Conservation (phyloP, 2,797 vertebrate species). For the Argentina silus region DNA sequence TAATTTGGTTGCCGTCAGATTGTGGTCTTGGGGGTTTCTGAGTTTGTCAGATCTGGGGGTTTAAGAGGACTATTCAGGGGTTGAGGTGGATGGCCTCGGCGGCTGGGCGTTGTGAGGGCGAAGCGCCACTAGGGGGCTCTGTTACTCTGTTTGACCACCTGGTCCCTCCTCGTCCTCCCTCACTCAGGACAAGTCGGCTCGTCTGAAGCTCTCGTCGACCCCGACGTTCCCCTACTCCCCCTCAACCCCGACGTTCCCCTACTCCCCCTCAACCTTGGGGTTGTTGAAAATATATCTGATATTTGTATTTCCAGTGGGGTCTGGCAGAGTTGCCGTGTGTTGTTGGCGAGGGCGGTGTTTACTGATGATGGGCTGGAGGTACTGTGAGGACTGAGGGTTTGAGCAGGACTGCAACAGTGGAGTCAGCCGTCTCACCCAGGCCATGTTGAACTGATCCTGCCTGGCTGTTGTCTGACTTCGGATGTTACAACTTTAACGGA, state of each 20-base stretch:
- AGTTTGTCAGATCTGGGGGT: conserved; percentile 62
- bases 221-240: neutral
- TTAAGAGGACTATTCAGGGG: conserved; percentile 57
- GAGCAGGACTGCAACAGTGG: too few relatives aligned
- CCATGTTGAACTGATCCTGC: too few relatives aligned
- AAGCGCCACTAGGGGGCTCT: conserved; percentile 87
- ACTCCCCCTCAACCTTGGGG: conserved; percentile 5
- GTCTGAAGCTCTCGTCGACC: neutral
- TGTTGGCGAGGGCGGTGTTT: neutral
- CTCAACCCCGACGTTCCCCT: conserved; percentile 27
- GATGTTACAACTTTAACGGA: neutral
- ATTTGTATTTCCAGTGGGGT: neutral
- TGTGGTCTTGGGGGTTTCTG: conserved; percentile 71
- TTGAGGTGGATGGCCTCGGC: conserved; percentile 10
- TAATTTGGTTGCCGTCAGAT: conserved; percentile 79
- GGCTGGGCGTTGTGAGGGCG: conserved; percentile 19
- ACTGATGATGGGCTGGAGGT: neutral
- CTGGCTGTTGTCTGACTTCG: neutral
- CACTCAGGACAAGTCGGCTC: too few relatives aligned
- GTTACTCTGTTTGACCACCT: conserved; percentile 56
- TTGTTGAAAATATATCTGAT: neutral
- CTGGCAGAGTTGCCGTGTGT: neutral
- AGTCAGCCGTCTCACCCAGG: too few relatives aligned
- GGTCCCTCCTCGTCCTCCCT: neutral
- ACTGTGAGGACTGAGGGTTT: too few relatives aligned